Evolutionary conservation across 2,797 vertebrate species (phyloP).

Genomic region (Schizothorax lantsangensis): DNA sequence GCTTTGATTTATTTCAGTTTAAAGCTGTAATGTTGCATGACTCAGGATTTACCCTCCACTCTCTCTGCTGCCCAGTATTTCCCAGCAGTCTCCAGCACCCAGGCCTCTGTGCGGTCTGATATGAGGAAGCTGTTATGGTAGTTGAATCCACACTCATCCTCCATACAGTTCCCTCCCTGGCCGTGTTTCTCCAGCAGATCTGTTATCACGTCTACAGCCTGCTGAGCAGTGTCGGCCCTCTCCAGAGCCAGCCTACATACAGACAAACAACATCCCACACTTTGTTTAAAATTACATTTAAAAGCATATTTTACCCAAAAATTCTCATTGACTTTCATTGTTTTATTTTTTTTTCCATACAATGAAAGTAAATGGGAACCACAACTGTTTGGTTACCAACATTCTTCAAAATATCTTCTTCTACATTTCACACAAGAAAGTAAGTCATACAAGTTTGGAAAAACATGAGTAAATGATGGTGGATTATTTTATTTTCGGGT

Average conservation of each 20-base stretch:
- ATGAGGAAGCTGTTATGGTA: constrained; percentile 98
- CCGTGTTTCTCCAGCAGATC: constrained; percentile 90
- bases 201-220: constrained; percentile 86
- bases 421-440: too few species aligned
- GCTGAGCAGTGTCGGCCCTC: constrained; percentile 90
- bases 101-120: constrained; percentile 90
- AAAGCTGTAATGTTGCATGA: background rate
- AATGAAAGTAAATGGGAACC: too few species aligned
- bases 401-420: too few species aligned
- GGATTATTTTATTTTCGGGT: background rate
- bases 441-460: too few species aligned
- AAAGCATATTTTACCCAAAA: background rate
- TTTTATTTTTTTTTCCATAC: too few species aligned
- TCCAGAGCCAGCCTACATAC: constrained; percentile 90
- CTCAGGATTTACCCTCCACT: constrained; percentile 83
- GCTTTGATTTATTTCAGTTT: background rate
- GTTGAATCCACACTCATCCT: constrained; percentile 85
- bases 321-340: background rate
- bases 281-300: background rate
- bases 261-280: background rate
- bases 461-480: too few species aligned
- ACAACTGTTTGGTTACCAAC: too few species aligned
- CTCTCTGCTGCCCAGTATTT: constrained; percentile 95
- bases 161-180: constrained; percentile 94
- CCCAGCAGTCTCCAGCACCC: constrained; percentile 94